Evolutionary conservation across 2,113 vertebrate species (phyloP), one percentile per base, ranked within the genome.

Genomic region (Ictalurus furcatus): DNA sequence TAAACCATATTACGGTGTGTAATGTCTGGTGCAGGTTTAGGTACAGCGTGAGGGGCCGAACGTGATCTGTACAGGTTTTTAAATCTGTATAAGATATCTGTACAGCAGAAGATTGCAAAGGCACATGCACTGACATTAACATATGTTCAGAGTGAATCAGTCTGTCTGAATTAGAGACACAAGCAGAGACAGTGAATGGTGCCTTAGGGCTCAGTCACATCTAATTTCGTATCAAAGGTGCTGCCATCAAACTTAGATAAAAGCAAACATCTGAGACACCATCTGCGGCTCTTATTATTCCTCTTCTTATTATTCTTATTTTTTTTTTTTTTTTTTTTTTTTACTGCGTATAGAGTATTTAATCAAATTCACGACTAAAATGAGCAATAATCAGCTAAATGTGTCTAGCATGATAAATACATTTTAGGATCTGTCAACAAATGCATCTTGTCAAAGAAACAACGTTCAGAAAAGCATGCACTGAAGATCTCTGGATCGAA

Each of bases 81-180:
- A 61, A 58, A 40, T 83, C 52, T 19, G 76, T n/a, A 52, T 25
- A 48, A 28, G 25, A 79, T 12, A 8, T 28, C 25, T 79, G 28
- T 19, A 56, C 28, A 54, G 30, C 2, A 81, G 17, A 83, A 83
- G 81, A 40, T 12, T 71, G 59, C 73, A 87, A 61, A 54, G 48
- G 48, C 54, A 2, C 37, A 73, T 34, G 73, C 81, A 58, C 83
- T 83, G 82, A 88, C 88, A 58, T 80, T 82, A 89, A 85, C 90
- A 91, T 91, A 91, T 91, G 90, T 85, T 85, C 76, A 54, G 19
- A 59, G 19, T 44, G 79, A 88, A 83, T 74, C 88, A 54, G 88
- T 87, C 88, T 87, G 85, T 63, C 19, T 74, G 67, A 83, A n/a
- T 74, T 87, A 34, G 84, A 80, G 82, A 80, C 80, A 81, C 40